These are phyloP conservation scores for Amphiduros pacificus DNA, from an alignment of 2,888 invertebrate genomes.

Conservation along the genomic window DNA sequence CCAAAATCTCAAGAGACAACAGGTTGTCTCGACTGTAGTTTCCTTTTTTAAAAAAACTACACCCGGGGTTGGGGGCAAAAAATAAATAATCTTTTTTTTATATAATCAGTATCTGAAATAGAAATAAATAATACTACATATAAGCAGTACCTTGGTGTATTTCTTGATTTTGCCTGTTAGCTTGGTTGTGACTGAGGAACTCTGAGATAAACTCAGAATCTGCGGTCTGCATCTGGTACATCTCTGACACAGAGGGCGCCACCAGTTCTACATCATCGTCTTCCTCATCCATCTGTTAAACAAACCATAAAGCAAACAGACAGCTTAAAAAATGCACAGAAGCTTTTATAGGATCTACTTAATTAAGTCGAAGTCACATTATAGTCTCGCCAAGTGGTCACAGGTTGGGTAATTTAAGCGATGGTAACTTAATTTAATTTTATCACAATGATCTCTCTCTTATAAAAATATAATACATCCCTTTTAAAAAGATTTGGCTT, in stretches of 20 bases:
- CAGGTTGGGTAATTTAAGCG: no score
- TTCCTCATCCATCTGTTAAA: background rate
- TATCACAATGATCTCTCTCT: no score
- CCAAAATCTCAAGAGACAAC: no score
- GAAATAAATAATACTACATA: background rate
- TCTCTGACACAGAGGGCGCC: background rate
- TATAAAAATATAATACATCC: no score
- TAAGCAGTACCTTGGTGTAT: slow-evolving; percentile 7
- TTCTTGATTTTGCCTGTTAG: slow-evolving; percentile 19
- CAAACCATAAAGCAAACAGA: background rate
- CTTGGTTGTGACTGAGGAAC: slow-evolving; percentile 11
- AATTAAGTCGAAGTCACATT: no score
- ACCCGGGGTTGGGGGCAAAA: no score
- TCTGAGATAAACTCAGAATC: slow-evolving; percentile 20
- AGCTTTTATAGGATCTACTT: background rate
- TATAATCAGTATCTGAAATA: background rate
- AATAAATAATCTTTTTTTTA: background rate
- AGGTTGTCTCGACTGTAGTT: no score
- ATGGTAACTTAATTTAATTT: no score
- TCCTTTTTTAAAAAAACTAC: no score
- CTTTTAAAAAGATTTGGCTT: no score
- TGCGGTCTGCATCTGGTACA: background rate
- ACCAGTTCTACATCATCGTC: background rate
- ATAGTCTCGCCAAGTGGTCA: no score
- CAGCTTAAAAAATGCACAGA: background rate